Percentiles rank a stretch among this genome's conserved stretches.
phyloP scores from a whole-genome alignment of 1,140 invertebrate species.

The Mamestra configurata region DNA sequence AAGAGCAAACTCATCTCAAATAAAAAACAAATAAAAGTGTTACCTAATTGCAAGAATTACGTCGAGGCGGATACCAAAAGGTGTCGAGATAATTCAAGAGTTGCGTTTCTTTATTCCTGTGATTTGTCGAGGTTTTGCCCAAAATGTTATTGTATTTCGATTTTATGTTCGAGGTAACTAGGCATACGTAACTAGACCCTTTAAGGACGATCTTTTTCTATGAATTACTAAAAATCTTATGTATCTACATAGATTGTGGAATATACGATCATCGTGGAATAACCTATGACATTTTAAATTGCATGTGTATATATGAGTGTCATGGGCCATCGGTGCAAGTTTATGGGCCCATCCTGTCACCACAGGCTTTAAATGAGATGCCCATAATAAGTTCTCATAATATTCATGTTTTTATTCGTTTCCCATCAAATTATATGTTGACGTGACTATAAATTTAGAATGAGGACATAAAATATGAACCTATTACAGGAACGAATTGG shows the following conservation, averaged over 20 bases:
- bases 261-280: background rate
- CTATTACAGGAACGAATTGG: background rate
- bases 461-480: conserved; percentile 19
- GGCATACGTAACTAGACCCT: too few relatives aligned
- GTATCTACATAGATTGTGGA: background rate
- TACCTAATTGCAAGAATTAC: too few relatives aligned
- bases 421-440: conserved; percentile 28
- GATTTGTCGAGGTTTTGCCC: too few relatives aligned
- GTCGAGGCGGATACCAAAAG: too few relatives aligned
- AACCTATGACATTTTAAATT: conserved; percentile 25
- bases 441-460: conserved; percentile 28
- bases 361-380: conserved; percentile 31
- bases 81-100: too few relatives aligned
- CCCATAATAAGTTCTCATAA: conserved; percentile 23
- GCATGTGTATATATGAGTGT: conserved; percentile 8
- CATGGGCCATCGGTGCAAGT: background rate
- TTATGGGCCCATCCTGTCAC: conserved; percentile 27
- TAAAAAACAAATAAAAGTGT: too few relatives aligned
- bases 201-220: too few relatives aligned
- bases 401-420: conserved; percentile 38
- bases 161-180: too few relatives aligned
- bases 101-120: too few relatives aligned
- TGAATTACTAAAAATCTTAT: too few relatives aligned
- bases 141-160: too few relatives aligned
- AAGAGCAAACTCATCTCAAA: too few relatives aligned